phyloP scores from a whole-genome alignment of 2,113 vertebrate species.

The Chinchilla lanigera region DNA sequence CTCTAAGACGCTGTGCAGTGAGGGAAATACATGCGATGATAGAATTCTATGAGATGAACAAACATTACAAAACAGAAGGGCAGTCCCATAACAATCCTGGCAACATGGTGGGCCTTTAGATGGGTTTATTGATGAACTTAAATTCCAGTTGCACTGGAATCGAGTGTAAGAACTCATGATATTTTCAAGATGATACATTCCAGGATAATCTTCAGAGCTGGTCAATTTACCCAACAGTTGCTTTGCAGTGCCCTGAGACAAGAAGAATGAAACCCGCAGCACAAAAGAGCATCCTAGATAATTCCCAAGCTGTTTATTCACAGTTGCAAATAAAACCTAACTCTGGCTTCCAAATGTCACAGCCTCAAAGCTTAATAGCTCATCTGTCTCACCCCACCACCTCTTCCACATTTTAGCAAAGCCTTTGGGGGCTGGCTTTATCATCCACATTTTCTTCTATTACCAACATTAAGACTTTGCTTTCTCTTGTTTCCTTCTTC shows the following conservation, averaged over 20 bases:
- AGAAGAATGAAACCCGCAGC: not conserved
- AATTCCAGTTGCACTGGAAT: not conserved
- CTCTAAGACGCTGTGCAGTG: not conserved
- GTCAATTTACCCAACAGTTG: slow-evolving; percentile 27
- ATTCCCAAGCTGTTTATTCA: slow-evolving; percentile 54
- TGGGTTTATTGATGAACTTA: not conserved
- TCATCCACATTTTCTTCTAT: not conserved
- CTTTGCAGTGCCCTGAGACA: slow-evolving; percentile 45
- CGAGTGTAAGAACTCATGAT: slow-evolving; percentile 34
- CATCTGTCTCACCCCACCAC: not conserved
- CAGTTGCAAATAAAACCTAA: slow-evolving; percentile 57
- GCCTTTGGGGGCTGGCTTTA: not conserved
- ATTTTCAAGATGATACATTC: slow-evolving; percentile 16
- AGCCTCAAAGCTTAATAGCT: slow-evolving; percentile 18
- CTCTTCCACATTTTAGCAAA: slow-evolving; percentile 2
- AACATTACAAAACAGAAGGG: not conserved
- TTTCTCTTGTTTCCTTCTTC: not conserved
- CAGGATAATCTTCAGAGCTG: not conserved
- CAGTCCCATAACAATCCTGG: not conserved
- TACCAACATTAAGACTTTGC: not conserved
- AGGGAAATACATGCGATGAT: not conserved
- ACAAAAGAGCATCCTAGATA: slow-evolving; percentile 34
- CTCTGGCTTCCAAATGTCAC: slow-evolving; percentile 41
- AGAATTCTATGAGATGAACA: not conserved
- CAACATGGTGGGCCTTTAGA: not conserved